Percentiles rank a stretch among this genome's conserved stretches.
Evolutionary conservation across 2,113 vertebrate genomes (phyloP).

Genomic region (Craseonycteris thonglongyai): DNA sequence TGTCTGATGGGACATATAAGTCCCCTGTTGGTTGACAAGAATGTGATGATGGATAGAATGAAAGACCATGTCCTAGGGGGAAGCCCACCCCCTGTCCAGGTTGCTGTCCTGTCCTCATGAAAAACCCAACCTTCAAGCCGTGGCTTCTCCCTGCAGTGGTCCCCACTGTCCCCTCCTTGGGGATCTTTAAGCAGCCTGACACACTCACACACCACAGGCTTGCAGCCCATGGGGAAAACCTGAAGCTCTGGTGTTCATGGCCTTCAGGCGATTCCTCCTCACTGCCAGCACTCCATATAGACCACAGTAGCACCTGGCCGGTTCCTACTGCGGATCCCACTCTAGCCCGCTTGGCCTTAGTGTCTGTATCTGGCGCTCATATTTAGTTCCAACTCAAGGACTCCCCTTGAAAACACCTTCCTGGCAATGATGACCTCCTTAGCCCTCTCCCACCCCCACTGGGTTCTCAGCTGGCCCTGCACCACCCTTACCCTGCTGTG

Average conservation of each 20-base stretch:
- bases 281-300: not conserved
- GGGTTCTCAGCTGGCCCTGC: not conserved
- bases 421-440: not conserved
- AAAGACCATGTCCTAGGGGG: not conserved
- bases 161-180: not conserved
- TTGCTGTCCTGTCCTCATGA: not conserved
- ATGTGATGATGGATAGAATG: not conserved
- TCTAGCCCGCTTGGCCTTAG: not conserved
- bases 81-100: not conserved
- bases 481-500: not conserved
- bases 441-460: not conserved
- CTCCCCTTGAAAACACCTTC: not conserved
- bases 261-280: not conserved
- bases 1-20: not conserved
- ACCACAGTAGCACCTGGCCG: not conserved
- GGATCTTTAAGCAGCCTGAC: not conserved
- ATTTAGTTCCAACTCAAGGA: not conserved
- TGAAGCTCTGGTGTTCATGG: not conserved
- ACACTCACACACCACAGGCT: not conserved
- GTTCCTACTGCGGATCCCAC: not conserved
- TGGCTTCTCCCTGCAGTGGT: not conserved
- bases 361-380: not conserved
- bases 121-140: not conserved
- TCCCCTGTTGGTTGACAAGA: not conserved
- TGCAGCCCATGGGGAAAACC: not conserved